phyloP scores from a whole-genome alignment of 2,888 invertebrate genomes.

The Apamea monoglypha region DNA sequence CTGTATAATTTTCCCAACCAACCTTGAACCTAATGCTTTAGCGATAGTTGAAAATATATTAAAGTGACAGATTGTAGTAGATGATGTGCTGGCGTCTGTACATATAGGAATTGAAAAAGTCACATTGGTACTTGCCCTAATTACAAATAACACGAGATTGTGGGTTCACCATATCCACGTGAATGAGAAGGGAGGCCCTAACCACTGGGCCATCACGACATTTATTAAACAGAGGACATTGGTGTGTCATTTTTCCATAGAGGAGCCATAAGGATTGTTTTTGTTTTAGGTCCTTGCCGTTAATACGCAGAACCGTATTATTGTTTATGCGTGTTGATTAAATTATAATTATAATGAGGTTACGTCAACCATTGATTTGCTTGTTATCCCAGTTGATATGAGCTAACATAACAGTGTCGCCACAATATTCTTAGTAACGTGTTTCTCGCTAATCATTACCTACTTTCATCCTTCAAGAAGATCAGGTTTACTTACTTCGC shows the following conservation, averaged over 20 bases:
- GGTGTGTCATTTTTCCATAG: not conserved
- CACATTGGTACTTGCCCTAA: not conserved
- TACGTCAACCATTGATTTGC: slow-evolving; percentile 11
- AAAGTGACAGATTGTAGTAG: no score
- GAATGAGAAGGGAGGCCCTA: not conserved
- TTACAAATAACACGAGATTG: not conserved
- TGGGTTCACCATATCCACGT: not conserved
- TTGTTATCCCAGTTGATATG: not conserved
- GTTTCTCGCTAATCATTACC: not conserved
- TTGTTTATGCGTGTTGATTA: not conserved
- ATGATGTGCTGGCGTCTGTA: not conserved
- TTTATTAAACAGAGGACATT: not conserved
- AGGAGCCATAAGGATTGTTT: not conserved
- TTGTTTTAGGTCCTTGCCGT: no score
- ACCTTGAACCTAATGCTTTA: no score
- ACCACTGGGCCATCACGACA: not conserved
- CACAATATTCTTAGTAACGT: not conserved
- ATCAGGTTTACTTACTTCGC: not conserved
- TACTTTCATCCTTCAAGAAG: not conserved
- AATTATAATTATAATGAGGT: slow-evolving; percentile 7
- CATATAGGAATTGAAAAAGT: not conserved
- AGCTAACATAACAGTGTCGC: not conserved
- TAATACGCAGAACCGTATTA: not conserved
- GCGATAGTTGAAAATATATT: no score
- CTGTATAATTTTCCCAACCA: no score